Evolutionary conservation across 2,113 vertebrate genomes (phyloP).

Genomic region (Eurystomus gularis): DNA sequence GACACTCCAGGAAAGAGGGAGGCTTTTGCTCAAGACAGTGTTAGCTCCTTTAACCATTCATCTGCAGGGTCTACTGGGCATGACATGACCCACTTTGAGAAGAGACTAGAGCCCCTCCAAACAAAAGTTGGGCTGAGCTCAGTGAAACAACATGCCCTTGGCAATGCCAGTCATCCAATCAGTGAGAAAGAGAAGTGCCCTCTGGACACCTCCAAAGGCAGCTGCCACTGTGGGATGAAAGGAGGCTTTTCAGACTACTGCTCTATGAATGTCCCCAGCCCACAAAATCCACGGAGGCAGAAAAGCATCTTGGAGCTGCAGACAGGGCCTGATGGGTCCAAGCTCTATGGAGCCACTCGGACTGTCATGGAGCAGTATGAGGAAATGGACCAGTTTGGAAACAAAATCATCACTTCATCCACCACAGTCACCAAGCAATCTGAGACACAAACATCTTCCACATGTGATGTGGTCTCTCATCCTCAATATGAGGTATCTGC

Average conservation of each 20-base stretch:
- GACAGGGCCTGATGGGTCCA: slow-evolving; percentile 69
- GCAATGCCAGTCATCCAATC: neutral
- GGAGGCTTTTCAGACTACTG: neutral
- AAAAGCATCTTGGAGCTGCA: slow-evolving; percentile 82
- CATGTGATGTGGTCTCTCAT: slow-evolving; percentile 34
- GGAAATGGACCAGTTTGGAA: slow-evolving; percentile 79
- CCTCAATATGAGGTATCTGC: slow-evolving; percentile 60
- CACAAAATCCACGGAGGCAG: slow-evolving; percentile 70
- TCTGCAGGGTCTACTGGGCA: neutral
- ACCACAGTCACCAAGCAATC: slow-evolving; percentile 79
- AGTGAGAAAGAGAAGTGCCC: slow-evolving; percentile 19
- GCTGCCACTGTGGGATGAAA: slow-evolving; percentile 39
- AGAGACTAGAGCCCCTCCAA: neutral
- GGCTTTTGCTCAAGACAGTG: slow-evolving; percentile 7
- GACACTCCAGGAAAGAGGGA: slow-evolving; percentile 15
- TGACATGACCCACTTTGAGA: neutral
- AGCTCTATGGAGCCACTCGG: slow-evolving; percentile 71
- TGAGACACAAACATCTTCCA: slow-evolving; percentile 65
- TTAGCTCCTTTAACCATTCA: slow-evolving; percentile 5
- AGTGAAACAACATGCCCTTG: neutral
- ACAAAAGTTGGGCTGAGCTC: slow-evolving; percentile 24
- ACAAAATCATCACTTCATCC: slow-evolving; percentile 80
- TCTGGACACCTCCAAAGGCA: slow-evolving; percentile 2
- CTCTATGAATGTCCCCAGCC: slow-evolving; percentile 14
- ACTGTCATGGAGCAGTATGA: slow-evolving; percentile 81